Percentiles rank a stretch among this genome's conserved stretches.
Evolutionary conservation across 2,888 invertebrate genomes (phyloP).

Genomic region (Ectemnius lituratus): DNA sequence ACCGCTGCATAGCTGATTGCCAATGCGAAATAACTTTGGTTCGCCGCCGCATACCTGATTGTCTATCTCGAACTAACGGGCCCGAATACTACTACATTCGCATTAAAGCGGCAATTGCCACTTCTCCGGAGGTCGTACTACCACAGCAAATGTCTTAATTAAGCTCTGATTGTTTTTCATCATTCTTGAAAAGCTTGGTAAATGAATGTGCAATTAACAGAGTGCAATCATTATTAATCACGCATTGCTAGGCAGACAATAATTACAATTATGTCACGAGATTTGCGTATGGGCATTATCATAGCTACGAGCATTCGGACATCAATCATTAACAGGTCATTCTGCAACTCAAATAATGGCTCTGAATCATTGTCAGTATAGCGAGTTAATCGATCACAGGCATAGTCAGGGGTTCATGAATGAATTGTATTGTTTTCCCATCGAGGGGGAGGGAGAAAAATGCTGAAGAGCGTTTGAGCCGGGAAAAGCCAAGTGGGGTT

Average conservation of each 20-base stretch:
- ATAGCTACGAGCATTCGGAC: background rate
- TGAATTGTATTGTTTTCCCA: background rate
- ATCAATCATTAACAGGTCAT: conserved; percentile 9
- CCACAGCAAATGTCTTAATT: background rate
- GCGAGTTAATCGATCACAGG: background rate
- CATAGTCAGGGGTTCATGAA: background rate
- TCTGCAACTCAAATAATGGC: conserved; percentile 8
- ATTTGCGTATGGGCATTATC: background rate
- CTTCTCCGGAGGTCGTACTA: background rate
- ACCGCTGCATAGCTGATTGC: conserved; percentile 63
- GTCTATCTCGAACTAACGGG: conserved; percentile 57
- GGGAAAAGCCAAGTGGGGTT: conserved; percentile 27
- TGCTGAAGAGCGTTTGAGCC: conserved; percentile 18
- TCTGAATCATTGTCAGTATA: conserved; percentile 10
- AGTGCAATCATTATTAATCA: background rate
- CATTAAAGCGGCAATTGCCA: conserved; percentile 49
- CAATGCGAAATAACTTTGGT: conserved; percentile 61
- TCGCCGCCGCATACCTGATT: conserved; percentile 60
- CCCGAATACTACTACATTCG: conserved; percentile 39
- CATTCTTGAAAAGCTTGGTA: too few relatives aligned
- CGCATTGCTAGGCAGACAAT: background rate
- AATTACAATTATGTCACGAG: background rate
- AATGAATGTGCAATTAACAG: background rate
- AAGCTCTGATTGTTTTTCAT: background rate
- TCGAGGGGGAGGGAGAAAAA: background rate